Evolutionary conservation across 2,797 vertebrate species (phyloP), one percentile per base, ranked within the genome.

Genomic region (Chiroxiphia lanceolata): DNA sequence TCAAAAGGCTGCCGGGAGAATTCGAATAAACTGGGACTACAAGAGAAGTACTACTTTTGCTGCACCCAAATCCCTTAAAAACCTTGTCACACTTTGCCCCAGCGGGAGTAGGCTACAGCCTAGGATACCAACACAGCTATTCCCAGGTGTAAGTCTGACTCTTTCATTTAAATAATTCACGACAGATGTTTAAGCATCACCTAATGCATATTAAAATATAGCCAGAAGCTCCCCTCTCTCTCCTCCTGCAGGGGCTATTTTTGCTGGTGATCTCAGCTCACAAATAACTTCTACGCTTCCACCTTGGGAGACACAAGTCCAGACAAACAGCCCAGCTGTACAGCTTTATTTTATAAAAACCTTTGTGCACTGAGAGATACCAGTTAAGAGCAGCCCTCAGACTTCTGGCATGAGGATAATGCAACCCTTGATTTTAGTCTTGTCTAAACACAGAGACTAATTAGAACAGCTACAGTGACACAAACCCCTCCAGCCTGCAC

Each of bases 371-470:
- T 45, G 50, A 94, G 70, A 84, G 44, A 88, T 80, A 82, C 71
- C 96, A 95, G 92, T 87, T 95, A 95, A 89, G 45, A 85, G 72
- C 53, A 93, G 89, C 69, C 71, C 78, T 95, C 5, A 4, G 94
- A 96, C 77, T 95, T 90, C 85, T 95, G 69, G 80, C 89, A 94
- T 1, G 4, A 92, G 34, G 42, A 72, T 83, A 96, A 83, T n/a
- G 33, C 77, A 92, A 45, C 63, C 60, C 79, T 90, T 92, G 82
- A 92, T 88, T 95, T 87, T 78, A 94, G 95, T 54, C 89, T 94
- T 96, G 75, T 94, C 78, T 94, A 90, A 95, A 91, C 64, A 91
- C 40, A 94, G 86, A 76, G 59, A 94, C 77, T 87, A 88, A 94
- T 84, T 76, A 91, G 59, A 70, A 82, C 70, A 77, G 51, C 60